These are phyloP conservation scores for Chrysodeixis includens DNA, from an alignment of 2,888 invertebrate species.

Conservation along the genomic window DNA sequence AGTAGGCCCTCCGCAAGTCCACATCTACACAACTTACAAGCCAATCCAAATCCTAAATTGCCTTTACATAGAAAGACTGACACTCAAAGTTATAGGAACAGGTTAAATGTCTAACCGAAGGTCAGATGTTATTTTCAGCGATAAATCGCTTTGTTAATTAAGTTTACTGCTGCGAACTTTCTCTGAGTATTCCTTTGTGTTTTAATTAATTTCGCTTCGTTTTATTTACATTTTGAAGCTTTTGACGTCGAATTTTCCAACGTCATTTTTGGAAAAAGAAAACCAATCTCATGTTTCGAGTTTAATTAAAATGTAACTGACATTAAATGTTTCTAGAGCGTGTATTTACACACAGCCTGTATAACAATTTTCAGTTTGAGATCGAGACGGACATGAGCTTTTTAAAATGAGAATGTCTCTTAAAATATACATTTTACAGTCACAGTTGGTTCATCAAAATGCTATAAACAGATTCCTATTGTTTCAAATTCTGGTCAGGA, in stretches of 20 bases:
- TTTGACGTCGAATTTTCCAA: too few relatives aligned
- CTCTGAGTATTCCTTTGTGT: not conserved
- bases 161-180: not conserved
- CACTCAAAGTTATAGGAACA: not conserved
- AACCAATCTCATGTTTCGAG: too few relatives aligned
- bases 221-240: too few relatives aligned
- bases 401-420: too few relatives aligned
- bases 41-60: not conserved
- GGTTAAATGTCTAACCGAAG: not conserved
- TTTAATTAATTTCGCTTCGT: too few relatives aligned
- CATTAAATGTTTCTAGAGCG: too few relatives aligned
- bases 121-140: constrained; percentile 4
- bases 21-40: too few relatives aligned
- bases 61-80: not conserved
- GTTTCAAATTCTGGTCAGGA: not conserved
- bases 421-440: constrained; percentile 10
- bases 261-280: too few relatives aligned
- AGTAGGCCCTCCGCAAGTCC: too few relatives aligned
- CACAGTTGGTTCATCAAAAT: constrained; percentile 32
- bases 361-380: not conserved
- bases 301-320: too few relatives aligned
- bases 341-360: not conserved
- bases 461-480: constrained; percentile 19
- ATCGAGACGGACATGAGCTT: not conserved
- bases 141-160: not conserved